Evolutionary conservation across 1,140 invertebrate species (phyloP).

Genomic region (Heliconius himera): DNA sequence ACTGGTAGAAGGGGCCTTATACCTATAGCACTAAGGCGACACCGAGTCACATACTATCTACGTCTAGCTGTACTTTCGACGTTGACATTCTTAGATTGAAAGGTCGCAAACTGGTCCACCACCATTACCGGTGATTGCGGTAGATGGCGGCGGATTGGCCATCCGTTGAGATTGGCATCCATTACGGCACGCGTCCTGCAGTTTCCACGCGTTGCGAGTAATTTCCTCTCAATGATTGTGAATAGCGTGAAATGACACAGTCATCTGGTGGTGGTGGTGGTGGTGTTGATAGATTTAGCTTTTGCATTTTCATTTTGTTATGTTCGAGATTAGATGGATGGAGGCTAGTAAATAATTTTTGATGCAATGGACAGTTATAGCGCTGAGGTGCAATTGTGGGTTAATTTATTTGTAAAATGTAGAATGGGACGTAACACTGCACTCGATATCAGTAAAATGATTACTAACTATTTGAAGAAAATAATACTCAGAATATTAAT

Average conservation of each 20-base stretch:
- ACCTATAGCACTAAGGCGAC: constrained; percentile 13
- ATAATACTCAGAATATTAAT: background rate
- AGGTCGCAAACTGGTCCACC: constrained; percentile 76
- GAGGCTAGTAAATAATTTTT: constrained; percentile 8
- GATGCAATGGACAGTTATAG: background rate
- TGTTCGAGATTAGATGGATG: constrained; percentile 16
- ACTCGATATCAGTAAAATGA: background rate
- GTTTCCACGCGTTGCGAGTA: constrained; percentile 55
- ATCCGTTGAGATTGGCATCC: constrained; percentile 54
- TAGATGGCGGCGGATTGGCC: constrained; percentile 46
- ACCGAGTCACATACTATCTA: background rate
- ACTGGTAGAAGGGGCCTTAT: constrained; percentile 46
- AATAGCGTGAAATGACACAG: constrained; percentile 60
- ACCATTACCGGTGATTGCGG: constrained; percentile 24
- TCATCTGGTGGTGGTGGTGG: constrained; percentile 31
- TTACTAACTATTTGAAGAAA: background rate
- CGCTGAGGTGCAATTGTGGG: background rate
- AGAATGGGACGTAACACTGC: background rate
- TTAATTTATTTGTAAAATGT: constrained; percentile 1
- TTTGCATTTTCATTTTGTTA: constrained; percentile 28
- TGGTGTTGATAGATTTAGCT: constrained; percentile 24
- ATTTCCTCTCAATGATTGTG: constrained; percentile 55
- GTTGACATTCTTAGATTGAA: constrained; percentile 78
- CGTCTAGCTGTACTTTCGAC: constrained; percentile 57
- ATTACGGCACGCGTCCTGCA: constrained; percentile 66